phyloP scores from a whole-genome alignment of 2,113 vertebrate species.

The Leucosticte australis region DNA sequence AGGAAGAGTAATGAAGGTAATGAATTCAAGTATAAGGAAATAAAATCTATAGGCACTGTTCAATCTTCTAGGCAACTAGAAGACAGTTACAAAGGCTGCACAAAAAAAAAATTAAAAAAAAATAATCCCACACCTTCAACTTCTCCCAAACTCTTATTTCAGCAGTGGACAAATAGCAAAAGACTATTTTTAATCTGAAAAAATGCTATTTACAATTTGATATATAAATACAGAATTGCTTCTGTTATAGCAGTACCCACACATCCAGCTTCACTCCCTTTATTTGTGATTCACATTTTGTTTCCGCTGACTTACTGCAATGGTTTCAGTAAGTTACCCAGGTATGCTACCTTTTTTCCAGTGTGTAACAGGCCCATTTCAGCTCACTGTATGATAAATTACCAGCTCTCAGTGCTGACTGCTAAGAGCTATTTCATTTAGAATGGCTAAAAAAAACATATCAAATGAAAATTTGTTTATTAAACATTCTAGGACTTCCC shows the following conservation, averaged over 20 bases:
- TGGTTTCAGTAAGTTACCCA: background rate
- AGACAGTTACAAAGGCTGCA: background rate
- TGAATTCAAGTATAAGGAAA: background rate
- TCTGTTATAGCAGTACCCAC: background rate
- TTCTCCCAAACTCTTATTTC: background rate
- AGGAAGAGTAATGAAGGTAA: background rate
- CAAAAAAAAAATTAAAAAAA: background rate
- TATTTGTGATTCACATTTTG: background rate
- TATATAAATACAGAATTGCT: background rate
- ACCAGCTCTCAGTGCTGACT: background rate
- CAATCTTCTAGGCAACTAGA: background rate
- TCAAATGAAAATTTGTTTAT: background rate
- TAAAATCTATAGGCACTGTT: background rate
- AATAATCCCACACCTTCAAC: background rate
- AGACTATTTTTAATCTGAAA: background rate
- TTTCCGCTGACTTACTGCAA: background rate
- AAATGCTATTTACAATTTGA: background rate
- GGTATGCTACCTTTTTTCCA: background rate
- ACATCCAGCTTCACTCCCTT: fast-evolving
- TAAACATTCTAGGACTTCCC: background rate
- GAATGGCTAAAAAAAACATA: background rate
- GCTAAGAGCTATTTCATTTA: background rate
- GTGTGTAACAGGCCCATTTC: background rate
- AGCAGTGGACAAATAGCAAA: background rate
- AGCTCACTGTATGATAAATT: background rate